Evolutionary conservation across 92 coral and sea anemone genomes (phyloP).

Genomic region (Umimayanthus chanpuru): DNA sequence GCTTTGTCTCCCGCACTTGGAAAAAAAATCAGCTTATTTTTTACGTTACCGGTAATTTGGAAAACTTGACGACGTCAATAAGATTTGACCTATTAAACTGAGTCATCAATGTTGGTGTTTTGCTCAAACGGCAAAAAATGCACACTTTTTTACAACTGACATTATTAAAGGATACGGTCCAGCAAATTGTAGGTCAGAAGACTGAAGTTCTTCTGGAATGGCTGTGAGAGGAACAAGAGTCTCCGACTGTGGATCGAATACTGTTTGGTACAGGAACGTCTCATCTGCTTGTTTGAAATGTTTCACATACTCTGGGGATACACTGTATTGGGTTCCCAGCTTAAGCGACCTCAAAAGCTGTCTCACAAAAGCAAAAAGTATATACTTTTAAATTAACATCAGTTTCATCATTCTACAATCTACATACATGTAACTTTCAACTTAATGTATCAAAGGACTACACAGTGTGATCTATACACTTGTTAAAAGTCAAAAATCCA

Average conservation of each 20-base stretch:
- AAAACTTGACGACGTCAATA: no score
- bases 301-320: constrained; percentile 84
- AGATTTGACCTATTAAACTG: no score
- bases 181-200: constrained; percentile 80
- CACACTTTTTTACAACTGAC: neutral
- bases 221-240: constrained; percentile 85
- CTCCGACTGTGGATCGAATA: constrained; percentile 83
- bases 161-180: constrained; percentile 90
- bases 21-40: no score
- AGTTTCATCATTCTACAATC: neutral
- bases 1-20: neutral
- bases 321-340: constrained; percentile 79
- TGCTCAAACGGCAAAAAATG: neutral
- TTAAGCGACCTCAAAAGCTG: constrained; percentile 83
- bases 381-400: neutral
- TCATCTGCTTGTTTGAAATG: constrained; percentile 90
- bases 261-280: constrained; percentile 90
- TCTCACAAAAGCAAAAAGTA: neutral
- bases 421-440: neutral
- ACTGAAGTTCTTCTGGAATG: constrained; percentile 73
- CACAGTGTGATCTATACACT: no score
- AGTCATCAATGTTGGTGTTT: no score
- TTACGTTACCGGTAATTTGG: no score
- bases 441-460: no score
- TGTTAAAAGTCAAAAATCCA: no score